Evolutionary conservation across 2,888 invertebrate genomes (phyloP).

Genomic region (Allygus modestus): DNA sequence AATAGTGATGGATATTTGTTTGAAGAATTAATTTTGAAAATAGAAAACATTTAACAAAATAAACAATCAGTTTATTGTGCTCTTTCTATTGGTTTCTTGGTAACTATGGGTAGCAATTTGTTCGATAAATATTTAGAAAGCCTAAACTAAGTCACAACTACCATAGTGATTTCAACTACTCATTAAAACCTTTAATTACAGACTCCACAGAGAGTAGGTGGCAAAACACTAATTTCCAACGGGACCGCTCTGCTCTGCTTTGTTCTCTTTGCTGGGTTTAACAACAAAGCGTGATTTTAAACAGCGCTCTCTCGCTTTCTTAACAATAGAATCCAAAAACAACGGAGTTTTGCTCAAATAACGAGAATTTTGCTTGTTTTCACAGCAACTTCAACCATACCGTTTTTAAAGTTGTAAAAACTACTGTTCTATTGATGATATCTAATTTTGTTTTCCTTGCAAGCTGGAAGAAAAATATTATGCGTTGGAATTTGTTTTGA

Average conservation of each 20-base stretch:
- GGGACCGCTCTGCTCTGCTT: background rate
- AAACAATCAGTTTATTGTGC: too few relatives aligned
- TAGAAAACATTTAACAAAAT: too few relatives aligned
- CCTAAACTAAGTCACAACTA: too few relatives aligned
- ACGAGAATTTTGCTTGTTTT: background rate
- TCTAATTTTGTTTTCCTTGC: background rate
- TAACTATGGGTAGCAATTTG: too few relatives aligned
- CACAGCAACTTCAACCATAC: background rate
- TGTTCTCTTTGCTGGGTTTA: slow-evolving; percentile 20
- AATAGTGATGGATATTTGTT: too few relatives aligned
- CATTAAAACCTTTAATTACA: background rate
- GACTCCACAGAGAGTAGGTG: background rate
- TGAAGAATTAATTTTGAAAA: too few relatives aligned
- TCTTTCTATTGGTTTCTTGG: too few relatives aligned
- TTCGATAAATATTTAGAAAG: too few relatives aligned
- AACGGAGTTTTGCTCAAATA: background rate
- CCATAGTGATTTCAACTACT: too few relatives aligned
- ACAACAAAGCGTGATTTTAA: slow-evolving; percentile 24
- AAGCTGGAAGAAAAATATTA: background rate
- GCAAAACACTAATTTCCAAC: background rate
- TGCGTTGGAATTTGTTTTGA: too few relatives aligned
- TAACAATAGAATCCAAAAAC: slow-evolving; percentile 3
- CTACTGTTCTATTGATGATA: background rate
- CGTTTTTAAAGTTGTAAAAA: background rate
- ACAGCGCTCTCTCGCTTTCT: slow-evolving; percentile 6